Conservation (phyloP, 2,888 invertebrate species). For the Cetonia aurata region DNA sequence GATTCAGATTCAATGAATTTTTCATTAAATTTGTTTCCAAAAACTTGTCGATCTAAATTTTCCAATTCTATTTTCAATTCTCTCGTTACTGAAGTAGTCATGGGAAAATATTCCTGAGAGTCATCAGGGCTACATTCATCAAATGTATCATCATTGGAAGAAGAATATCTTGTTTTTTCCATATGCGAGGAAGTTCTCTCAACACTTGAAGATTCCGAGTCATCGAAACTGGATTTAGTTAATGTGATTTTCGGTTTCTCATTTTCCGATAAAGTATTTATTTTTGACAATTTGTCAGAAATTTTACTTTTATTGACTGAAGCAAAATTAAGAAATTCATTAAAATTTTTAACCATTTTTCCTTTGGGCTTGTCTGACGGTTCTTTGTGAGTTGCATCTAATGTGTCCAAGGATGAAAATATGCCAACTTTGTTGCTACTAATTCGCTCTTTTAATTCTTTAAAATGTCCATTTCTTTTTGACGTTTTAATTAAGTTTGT, state of each 20-base stretch:
- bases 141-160: slow-evolving; percentile 63
- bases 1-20: slow-evolving; percentile 52
- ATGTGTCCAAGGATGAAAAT: slow-evolving; percentile 72
- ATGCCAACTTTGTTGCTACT: slow-evolving; percentile 69
- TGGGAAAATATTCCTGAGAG: slow-evolving; percentile 86
- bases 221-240: slow-evolving; percentile 67
- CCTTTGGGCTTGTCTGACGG: slow-evolving; percentile 49
- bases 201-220: slow-evolving; percentile 67
- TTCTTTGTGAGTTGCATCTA: slow-evolving; percentile 64
- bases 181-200: slow-evolving; percentile 54
- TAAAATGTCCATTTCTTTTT: slow-evolving; percentile 68
- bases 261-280: slow-evolving; percentile 43
- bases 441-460: slow-evolving; percentile 70
- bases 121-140: slow-evolving; percentile 83
- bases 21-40: slow-evolving; percentile 71
- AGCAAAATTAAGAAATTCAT: slow-evolving; percentile 86
- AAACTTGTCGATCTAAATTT: slow-evolving; percentile 86
- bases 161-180: slow-evolving; percentile 60
- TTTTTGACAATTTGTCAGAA: slow-evolving; percentile 59
- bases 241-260: slow-evolving; percentile 68
- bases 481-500: slow-evolving; percentile 63
- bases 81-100: slow-evolving; percentile 89
- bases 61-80: slow-evolving; percentile 86
- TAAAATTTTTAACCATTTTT: slow-evolving; percentile 80
- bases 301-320: slow-evolving; percentile 74